phyloP scores from a whole-genome alignment of 2,888 invertebrate genomes.

The Tachina grossa region DNA sequence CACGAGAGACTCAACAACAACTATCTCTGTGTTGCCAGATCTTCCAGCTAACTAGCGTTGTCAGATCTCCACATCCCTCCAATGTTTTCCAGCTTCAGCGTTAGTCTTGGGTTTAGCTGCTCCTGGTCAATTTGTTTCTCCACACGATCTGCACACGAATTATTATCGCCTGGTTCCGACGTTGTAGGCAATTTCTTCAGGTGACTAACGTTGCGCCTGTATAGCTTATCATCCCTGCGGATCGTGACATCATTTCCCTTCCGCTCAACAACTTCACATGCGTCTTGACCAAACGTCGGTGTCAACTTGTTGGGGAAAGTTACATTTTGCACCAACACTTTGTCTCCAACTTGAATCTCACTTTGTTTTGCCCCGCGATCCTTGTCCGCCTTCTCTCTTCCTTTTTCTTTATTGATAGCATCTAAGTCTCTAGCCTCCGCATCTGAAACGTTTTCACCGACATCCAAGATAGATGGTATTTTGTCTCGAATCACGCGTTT shows the following conservation, averaged over 20 bases:
- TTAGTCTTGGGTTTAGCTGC: conserved; percentile 36
- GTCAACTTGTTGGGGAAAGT: conserved; percentile 53
- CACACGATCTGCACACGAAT: conserved; percentile 6
- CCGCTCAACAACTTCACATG: conserved; percentile 28
- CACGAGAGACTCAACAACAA: not conserved
- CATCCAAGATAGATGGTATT: conserved; percentile 59
- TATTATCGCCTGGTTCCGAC: conserved; percentile 15
- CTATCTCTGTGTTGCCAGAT: conserved; percentile 11
- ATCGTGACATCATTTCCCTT: conserved; percentile 4
- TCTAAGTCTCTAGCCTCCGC: conserved; percentile 49
- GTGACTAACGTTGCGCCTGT: conserved; percentile 46
- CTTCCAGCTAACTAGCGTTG: not conserved
- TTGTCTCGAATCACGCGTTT: conserved; percentile 62
- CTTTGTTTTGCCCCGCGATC: conserved; percentile 39
- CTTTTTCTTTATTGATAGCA: conserved; percentile 61
- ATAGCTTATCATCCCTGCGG: conserved; percentile 10
- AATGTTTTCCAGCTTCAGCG: conserved; percentile 32
- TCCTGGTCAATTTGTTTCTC: conserved; percentile 22
- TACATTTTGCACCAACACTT: conserved; percentile 49
- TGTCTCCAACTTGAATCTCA: conserved; percentile 57
- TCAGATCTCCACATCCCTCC: conserved; percentile 10
- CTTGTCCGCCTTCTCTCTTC: conserved; percentile 18
- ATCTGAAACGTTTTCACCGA: conserved; percentile 55
- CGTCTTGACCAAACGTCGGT: conserved; percentile 49
- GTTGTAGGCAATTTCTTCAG: conserved; percentile 26